Conservation (phyloP, 1,140 invertebrate species). For the Drosophila prosaltans region DNA sequence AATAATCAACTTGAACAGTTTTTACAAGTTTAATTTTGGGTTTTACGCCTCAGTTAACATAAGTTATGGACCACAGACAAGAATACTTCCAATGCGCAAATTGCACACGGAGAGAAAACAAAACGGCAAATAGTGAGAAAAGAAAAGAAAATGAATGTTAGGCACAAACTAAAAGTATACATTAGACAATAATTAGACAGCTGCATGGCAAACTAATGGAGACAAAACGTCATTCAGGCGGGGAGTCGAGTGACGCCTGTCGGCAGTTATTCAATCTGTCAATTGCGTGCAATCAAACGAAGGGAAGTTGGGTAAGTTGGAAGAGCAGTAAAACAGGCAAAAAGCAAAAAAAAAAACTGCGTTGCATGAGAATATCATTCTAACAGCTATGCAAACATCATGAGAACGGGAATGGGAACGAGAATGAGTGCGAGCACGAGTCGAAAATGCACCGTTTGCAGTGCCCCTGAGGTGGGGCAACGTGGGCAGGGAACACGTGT, state of each 20-base stretch:
- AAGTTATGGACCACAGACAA: slow-evolving; percentile 16
- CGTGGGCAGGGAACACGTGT: slow-evolving; percentile 38
- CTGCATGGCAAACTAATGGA: slow-evolving; percentile 42
- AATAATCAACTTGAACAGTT: not conserved
- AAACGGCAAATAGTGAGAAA: slow-evolving; percentile 27
- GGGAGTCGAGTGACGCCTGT: not conserved
- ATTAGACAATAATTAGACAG: slow-evolving; percentile 62
- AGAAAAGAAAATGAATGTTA: slow-evolving; percentile 25
- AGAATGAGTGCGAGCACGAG: not conserved
- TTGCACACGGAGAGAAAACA: not conserved
- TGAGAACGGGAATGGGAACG: not conserved
- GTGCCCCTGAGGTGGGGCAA: not conserved
- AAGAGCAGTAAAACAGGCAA: not conserved
- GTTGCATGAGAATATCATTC: slow-evolving; percentile 30
- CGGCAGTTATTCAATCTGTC: slow-evolving; percentile 23
- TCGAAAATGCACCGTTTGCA: not conserved
- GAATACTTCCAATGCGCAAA: slow-evolving; percentile 32
- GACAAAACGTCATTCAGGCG: slow-evolving; percentile 34
- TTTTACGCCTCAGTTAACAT: slow-evolving; percentile 45
- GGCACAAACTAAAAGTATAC: slow-evolving; percentile 37
- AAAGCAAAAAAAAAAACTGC: slow-evolving; percentile 19
- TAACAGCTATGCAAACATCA: slow-evolving; percentile 14
- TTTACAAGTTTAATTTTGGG: not conserved
- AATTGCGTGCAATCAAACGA: slow-evolving; percentile 41
- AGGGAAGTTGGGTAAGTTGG: slow-evolving; percentile 11